Evolutionary conservation across 1,140 invertebrate species (phyloP).

Genomic region (Papilio aristodemus): DNA sequence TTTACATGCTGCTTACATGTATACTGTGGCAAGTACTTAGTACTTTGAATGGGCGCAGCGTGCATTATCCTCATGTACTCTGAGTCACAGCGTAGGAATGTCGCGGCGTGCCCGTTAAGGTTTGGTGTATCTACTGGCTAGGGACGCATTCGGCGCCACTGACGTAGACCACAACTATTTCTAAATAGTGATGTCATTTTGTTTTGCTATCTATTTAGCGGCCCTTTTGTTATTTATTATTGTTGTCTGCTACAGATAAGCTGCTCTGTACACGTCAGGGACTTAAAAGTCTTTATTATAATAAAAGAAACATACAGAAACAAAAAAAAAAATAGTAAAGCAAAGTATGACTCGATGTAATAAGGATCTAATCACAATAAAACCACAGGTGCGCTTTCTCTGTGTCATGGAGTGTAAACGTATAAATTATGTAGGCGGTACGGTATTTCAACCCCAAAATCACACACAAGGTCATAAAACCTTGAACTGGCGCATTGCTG

Average conservation of each 20-base stretch:
- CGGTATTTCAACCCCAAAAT: constrained; percentile 8
- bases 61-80: constrained; percentile 55
- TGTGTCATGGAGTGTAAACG: background rate
- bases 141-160: constrained; percentile 54
- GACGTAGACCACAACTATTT: constrained; percentile 47
- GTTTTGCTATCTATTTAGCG: constrained; percentile 12
- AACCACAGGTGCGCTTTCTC: background rate
- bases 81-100: constrained; percentile 65
- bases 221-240: constrained; percentile 10
- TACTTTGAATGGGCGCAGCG: constrained; percentile 38
- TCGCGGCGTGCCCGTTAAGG: constrained; percentile 48
- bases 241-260: background rate
- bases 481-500: background rate
- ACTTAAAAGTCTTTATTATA: background rate
- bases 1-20: constrained; percentile 24
- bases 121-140: constrained; percentile 43
- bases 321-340: background rate
- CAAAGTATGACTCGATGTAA: background rate
- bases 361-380: background rate
- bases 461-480: constrained; percentile 1
- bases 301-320: too few relatives aligned
- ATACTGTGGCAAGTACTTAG: constrained; percentile 24
- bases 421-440: background rate
- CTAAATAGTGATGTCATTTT: constrained; percentile 32
- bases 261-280: background rate